Evolutionary conservation across 2,113 vertebrate genomes (phyloP).

Genomic region (Oryzias javanicus): DNA sequence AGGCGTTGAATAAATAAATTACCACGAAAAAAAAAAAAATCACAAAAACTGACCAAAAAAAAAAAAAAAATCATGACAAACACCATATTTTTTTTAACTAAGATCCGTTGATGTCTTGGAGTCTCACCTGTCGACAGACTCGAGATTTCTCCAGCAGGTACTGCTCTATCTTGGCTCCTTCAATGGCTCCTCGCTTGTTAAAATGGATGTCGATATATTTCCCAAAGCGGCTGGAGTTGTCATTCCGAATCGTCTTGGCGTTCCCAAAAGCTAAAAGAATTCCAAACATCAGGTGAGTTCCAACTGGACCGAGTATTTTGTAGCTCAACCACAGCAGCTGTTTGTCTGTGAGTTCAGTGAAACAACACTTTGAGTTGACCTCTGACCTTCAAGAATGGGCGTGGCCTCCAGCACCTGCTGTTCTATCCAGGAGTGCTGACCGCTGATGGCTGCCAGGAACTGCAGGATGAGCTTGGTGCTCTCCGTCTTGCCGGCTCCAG

Average conservation of each 20-base stretch:
- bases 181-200: slow-evolving; percentile 71
- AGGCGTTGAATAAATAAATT: too few relatives aligned
- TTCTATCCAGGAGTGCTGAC: slow-evolving; percentile 98
- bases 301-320: background rate
- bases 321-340: too few relatives aligned
- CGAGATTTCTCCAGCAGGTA: slow-evolving; percentile 77
- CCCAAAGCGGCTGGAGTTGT: slow-evolving; percentile 75
- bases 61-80: too few relatives aligned
- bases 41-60: too few relatives aligned
- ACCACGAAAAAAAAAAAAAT: too few relatives aligned
- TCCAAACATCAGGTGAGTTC: background rate
- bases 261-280: slow-evolving; percentile 67
- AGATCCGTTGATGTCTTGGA: too few relatives aligned
- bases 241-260: slow-evolving; percentile 74
- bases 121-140: slow-evolving; percentile 70
- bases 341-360: too few relatives aligned
- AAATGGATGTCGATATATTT: slow-evolving; percentile 75
- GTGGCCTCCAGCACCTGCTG: slow-evolving; percentile 98
- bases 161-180: slow-evolving; percentile 75
- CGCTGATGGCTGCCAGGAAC: slow-evolving; percentile 95
- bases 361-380: background rate
- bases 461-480: slow-evolving; percentile 97
- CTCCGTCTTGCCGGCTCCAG: slow-evolving; percentile 95
- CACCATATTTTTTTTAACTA: too few relatives aligned
- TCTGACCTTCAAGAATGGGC: slow-evolving; percentile 93